phyloP scores from a whole-genome alignment of 2,113 vertebrate genomes.

The Gymnogyps californianus region DNA sequence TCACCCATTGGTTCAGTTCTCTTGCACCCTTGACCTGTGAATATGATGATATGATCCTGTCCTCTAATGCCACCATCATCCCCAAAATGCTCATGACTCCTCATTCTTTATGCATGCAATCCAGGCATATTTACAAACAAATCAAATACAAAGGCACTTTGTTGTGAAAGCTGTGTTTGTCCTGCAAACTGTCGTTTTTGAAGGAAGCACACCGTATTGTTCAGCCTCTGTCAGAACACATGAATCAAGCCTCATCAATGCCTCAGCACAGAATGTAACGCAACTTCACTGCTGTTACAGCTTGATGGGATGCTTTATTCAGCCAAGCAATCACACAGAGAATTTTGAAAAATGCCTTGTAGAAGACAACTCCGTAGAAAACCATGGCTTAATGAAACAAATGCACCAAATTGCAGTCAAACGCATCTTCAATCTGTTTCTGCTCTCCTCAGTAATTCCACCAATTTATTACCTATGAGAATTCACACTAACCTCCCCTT shows the following conservation, averaged over 20 bases:
- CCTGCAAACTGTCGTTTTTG: neutral
- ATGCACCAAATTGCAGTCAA: neutral
- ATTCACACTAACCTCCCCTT: neutral
- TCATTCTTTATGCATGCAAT: neutral
- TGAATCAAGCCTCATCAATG: slow-evolving; percentile 31
- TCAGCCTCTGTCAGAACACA: slow-evolving; percentile 17
- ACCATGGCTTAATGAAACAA: slow-evolving; percentile 28
- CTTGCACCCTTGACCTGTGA: neutral
- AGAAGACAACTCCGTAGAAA: neutral
- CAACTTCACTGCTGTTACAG: neutral
- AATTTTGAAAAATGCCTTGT: slow-evolving; percentile 11
- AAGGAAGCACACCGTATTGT: neutral
- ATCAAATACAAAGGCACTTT: slow-evolving; percentile 19
- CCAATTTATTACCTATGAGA: neutral
- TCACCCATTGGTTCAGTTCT: neutral
- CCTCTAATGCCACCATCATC: neutral
- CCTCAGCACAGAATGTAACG: neutral
- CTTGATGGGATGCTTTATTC: neutral
- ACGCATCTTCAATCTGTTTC: neutral
- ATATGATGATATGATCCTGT: neutral
- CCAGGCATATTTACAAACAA: slow-evolving; percentile 10
- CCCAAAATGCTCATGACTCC: neutral
- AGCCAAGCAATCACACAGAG: neutral
- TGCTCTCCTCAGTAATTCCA: neutral
- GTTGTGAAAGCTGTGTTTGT: slow-evolving; percentile 42